Percentiles rank a stretch among this genome's conserved stretches.
These are phyloP conservation scores for Nephrocerus scutellatus DNA, from an alignment of 2,888 invertebrate species.

Conservation along the genomic window DNA sequence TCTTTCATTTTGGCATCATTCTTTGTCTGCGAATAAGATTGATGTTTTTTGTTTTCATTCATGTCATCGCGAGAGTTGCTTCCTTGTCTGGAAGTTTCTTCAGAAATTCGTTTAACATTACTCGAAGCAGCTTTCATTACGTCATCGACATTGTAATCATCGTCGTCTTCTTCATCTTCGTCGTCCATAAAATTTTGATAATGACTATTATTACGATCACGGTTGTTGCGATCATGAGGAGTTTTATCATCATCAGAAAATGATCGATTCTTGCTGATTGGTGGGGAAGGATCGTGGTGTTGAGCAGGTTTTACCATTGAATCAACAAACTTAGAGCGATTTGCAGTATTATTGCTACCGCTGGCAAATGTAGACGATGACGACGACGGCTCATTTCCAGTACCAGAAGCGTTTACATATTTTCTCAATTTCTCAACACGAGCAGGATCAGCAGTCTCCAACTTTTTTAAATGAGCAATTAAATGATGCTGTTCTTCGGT, in stretches of 20 bases:
- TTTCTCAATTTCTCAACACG: constrained; percentile 71
- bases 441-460: constrained; percentile 68
- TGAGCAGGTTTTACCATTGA: no score
- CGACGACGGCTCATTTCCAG: constrained; percentile 18
- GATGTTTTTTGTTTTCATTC: constrained; percentile 44
- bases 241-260: constrained; percentile 28
- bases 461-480: constrained; percentile 71
- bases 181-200: constrained; percentile 50
- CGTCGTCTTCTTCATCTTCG: constrained; percentile 68
- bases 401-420: constrained; percentile 56
- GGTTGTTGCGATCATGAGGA: constrained; percentile 26
- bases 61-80: constrained; percentile 15
- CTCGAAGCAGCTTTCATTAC: constrained; percentile 69
- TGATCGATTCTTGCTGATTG: constrained; percentile 8
- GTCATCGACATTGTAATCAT: constrained; percentile 79
- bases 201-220: constrained; percentile 27
- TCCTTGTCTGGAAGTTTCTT: constrained; percentile 23
- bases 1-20: constrained; percentile 7
- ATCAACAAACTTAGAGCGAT: constrained; percentile 11
- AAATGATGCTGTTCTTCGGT: constrained; percentile 76
- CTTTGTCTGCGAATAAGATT: constrained; percentile 14
- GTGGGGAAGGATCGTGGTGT: constrained; percentile 20
- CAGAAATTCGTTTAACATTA: constrained; percentile 60
- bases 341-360: not conserved
- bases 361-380: constrained; percentile 3